These are phyloP conservation scores for Alligator sinensis DNA, from an alignment of 2,113 vertebrate genomes.

Conservation along the genomic window DNA sequence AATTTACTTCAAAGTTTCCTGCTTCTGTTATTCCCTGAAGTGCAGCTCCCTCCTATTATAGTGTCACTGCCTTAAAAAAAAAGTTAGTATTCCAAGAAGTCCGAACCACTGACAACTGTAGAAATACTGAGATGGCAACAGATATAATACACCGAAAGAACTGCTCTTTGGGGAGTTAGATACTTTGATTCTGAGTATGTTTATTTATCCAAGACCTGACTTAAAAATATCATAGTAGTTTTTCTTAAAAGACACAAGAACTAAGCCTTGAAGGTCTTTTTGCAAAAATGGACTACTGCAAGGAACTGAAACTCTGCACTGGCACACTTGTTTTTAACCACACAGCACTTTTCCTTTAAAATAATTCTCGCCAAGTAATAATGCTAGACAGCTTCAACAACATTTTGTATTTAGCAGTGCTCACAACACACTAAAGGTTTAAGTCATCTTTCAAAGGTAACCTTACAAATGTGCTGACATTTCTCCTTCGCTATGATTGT, in stretches of 20 bases:
- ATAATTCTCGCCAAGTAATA: not conserved
- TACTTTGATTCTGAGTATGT: constrained; percentile 2
- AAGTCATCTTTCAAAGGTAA: not conserved
- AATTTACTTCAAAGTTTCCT: not conserved
- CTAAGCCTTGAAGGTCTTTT: not conserved
- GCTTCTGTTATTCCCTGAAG: not conserved
- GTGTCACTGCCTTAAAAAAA: not conserved
- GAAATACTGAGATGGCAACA: constrained; percentile 7
- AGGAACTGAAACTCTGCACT: not conserved
- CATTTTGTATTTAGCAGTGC: not conserved
- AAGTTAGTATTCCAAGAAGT: not conserved
- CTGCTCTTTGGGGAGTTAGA: not conserved
- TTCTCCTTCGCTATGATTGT: not conserved
- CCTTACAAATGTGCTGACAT: not conserved
- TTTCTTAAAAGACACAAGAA: not conserved
- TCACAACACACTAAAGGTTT: accelerated
- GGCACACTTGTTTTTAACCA: not conserved
- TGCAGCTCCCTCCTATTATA: not conserved
- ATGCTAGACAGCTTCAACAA: not conserved
- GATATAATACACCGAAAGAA: not conserved
- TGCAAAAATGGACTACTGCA: not conserved
- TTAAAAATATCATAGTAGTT: not conserved
- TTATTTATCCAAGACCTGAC: not conserved
- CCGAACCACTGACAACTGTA: not conserved
- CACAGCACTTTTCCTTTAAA: not conserved